Conservation (phyloP, 2,888 invertebrate species). For the Torymus texanus region DNA sequence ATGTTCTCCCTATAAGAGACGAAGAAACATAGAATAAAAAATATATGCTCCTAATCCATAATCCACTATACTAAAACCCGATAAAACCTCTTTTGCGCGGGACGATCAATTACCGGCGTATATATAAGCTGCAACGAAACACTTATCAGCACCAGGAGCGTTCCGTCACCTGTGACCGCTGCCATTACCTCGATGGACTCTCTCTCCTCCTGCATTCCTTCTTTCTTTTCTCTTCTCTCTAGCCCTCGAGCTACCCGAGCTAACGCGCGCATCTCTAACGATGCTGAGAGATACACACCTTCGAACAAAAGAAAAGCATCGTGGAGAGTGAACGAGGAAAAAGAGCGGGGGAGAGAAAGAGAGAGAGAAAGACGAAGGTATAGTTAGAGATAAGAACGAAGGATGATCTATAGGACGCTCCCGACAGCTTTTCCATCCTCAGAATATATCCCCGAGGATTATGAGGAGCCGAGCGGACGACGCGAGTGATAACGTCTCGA, state of each 20-base stretch:
- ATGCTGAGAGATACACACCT: not conserved
- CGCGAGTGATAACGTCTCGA: slow-evolving; percentile 31
- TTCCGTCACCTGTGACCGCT: slow-evolving; percentile 51
- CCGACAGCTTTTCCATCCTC: slow-evolving; percentile 33
- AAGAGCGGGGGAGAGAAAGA: not conserved
- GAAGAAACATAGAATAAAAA: not conserved
- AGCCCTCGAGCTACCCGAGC: not conserved
- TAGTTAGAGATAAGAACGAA: not conserved
- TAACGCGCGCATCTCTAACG: no score
- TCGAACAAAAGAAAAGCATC: slow-evolving; percentile 36
- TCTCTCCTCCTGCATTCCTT: not conserved
- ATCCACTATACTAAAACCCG: slow-evolving; percentile 8
- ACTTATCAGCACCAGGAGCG: slow-evolving; percentile 44
- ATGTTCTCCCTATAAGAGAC: not conserved
- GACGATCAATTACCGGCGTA: slow-evolving; percentile 33
- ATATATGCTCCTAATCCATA: slow-evolving; percentile 18
- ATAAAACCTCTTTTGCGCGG: slow-evolving; percentile 28
- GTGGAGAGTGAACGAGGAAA: not conserved
- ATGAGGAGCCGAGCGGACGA: not conserved
- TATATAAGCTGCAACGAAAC: slow-evolving; percentile 15
- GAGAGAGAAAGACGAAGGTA: slow-evolving; percentile 6
- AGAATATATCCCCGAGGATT: slow-evolving; percentile 24
- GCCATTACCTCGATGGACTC: slow-evolving; percentile 37
- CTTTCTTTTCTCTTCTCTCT: not conserved
- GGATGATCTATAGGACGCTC: slow-evolving; percentile 38